Conservation (phyloP, 1,140 invertebrate species). For the Pseudomyrmex gracilis region DNA sequence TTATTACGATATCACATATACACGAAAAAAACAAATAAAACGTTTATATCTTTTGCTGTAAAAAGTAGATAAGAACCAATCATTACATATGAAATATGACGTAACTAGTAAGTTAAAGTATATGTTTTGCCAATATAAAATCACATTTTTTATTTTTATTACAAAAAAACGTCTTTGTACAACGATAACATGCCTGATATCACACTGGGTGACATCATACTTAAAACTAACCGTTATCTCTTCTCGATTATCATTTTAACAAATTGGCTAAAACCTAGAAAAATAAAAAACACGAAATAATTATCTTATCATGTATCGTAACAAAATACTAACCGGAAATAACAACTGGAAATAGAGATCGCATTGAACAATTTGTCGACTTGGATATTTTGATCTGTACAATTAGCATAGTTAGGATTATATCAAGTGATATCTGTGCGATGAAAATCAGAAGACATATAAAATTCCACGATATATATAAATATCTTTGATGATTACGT, state of each 20-base stretch:
- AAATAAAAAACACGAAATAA: conserved; percentile 45
- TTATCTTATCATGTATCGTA: background rate
- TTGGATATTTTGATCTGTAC: background rate
- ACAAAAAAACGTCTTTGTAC: background rate
- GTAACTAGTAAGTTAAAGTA: background rate
- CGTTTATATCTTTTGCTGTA: background rate
- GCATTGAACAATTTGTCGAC: background rate
- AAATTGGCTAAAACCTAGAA: background rate
- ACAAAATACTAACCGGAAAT: background rate
- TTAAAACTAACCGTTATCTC: background rate
- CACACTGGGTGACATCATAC: conserved; percentile 48
- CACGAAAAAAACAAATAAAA: too few relatives aligned
- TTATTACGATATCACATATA: too few relatives aligned
- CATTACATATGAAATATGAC: background rate
- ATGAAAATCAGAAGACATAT: background rate
- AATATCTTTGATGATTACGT: conserved; percentile 1
- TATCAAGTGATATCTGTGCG: background rate
- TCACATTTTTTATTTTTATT: background rate
- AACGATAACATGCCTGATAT: background rate
- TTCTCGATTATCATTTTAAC: conserved; percentile 8
- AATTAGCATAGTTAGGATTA: conserved; percentile 1
- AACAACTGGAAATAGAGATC: conserved; percentile 22
- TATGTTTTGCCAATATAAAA: background rate
- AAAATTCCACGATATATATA: background rate
- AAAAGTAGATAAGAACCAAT: background rate